Evolutionary conservation across 23 tunicate genomes (phyloP).

Genomic region (Botrylloides violaceus): DNA sequence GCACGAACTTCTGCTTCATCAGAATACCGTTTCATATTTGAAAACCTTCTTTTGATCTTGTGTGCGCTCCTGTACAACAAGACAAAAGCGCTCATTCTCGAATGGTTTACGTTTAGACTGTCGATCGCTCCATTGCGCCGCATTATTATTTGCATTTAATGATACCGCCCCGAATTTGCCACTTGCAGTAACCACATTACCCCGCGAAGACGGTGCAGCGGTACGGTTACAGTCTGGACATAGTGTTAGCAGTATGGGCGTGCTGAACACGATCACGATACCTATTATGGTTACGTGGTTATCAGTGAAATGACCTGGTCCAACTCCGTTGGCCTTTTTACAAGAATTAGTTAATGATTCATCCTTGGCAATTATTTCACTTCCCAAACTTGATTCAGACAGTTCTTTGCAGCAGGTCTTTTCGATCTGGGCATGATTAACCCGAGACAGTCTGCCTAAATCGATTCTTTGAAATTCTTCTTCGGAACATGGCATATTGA

Average conservation of each 20-base stretch:
- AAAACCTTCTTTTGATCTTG: too few relatives aligned
- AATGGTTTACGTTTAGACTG: not conserved
- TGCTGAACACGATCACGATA: conserved; percentile 43
- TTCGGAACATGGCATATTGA: conserved; percentile 28
- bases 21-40: too few relatives aligned
- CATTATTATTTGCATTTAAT: not conserved
- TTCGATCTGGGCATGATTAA: not conserved
- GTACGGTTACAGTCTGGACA: conserved; percentile 74
- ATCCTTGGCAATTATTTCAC: not conserved
- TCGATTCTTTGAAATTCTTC: conserved; percentile 10
- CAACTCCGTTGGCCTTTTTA: not conserved
- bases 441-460: conserved; percentile 1
- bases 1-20: too few relatives aligned
- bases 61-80: conserved; percentile 8
- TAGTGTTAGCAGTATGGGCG: conserved; percentile 58
- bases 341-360: not conserved
- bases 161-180: conserved; percentile 22
- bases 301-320: conserved; percentile 23
- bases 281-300: conserved; percentile 64
- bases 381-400: too few relatives aligned
- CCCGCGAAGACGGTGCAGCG: conserved; percentile 3
- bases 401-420: not conserved
- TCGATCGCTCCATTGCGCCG: not conserved
- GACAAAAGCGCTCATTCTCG: conserved; percentile 8
- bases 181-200: not conserved